Evolutionary conservation across 1,140 invertebrate genomes (phyloP).

Genomic region (Listronotus oregonensis): DNA sequence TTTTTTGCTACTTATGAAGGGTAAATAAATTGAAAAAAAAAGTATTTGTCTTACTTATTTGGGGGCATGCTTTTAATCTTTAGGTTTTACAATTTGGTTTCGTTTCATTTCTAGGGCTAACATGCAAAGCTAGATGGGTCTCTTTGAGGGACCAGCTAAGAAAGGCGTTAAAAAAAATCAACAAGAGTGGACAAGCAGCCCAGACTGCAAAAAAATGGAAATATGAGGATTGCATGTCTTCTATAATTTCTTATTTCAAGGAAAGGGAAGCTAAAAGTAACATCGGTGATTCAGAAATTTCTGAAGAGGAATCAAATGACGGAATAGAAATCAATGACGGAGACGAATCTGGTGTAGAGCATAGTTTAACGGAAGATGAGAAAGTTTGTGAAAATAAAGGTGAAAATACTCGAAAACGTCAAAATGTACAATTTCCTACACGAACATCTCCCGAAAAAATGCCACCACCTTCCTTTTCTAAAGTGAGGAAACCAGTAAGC

Average conservation of each 20-base stretch:
- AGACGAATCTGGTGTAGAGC: too few relatives aligned
- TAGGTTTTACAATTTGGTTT: too few relatives aligned
- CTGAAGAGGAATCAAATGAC: background rate
- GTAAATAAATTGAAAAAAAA: too few relatives aligned
- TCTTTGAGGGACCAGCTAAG: constrained; percentile 2
- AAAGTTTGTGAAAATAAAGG: background rate
- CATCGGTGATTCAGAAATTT: background rate
- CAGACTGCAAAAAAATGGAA: background rate
- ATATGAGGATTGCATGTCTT: constrained; percentile 1
- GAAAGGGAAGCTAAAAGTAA: background rate
- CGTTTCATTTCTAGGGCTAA: too few relatives aligned
- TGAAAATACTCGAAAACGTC: background rate
- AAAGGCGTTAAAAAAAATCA: background rate
- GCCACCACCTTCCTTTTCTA: background rate
- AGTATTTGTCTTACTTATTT: too few relatives aligned
- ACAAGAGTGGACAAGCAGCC: background rate
- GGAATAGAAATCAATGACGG: background rate
- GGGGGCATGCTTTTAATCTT: too few relatives aligned
- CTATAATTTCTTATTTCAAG: background rate
- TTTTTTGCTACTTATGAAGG: too few relatives aligned
- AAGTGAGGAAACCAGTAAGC: background rate
- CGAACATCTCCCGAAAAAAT: background rate
- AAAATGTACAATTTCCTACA: background rate
- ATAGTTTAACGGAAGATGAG: too few relatives aligned
- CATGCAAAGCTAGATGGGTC: too few relatives aligned